A percentile compares a stretch with the other conserved stretches of the same genome.
Conservation (phyloP, 2,888 invertebrate genomes). For the Plebejus melissa region DNA sequence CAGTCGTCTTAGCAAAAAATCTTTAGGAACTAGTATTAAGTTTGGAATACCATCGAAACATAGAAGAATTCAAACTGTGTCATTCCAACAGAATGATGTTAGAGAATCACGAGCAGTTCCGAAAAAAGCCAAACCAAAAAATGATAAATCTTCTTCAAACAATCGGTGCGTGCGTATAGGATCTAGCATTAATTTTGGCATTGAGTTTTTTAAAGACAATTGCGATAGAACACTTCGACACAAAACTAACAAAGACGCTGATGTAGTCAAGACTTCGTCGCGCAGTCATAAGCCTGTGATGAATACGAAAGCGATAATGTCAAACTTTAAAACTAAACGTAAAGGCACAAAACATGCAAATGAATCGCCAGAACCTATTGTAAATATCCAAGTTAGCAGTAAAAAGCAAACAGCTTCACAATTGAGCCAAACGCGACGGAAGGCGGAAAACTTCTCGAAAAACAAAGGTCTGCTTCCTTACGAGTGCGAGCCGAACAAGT, state of each 20-base stretch:
- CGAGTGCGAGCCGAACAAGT: constrained; percentile 46
- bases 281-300: neutral
- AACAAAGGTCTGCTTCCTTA: constrained; percentile 40
- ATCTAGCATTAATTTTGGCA: constrained; percentile 39
- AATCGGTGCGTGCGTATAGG: constrained; percentile 36
- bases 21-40: constrained; percentile 28
- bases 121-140: constrained; percentile 26
- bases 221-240: constrained; percentile 6
- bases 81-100: neutral
- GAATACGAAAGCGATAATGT: neutral
- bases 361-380: neutral
- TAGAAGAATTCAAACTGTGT: constrained; percentile 20
- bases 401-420: neutral
- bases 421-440: neutral
- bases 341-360: constrained; percentile 7
- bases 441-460: constrained; percentile 15
- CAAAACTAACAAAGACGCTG: neutral
- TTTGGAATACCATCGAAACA: constrained; percentile 25
- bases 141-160: constrained; percentile 3
- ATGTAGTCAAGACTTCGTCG: neutral
- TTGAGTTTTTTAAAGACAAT: constrained; percentile 39
- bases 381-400: neutral
- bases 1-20: constrained; percentile 27
- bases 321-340: neutral
- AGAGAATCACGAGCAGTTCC: neutral